phyloP scores from a whole-genome alignment of 2,797 vertebrate species.

The Gymnodraco acuticeps region DNA sequence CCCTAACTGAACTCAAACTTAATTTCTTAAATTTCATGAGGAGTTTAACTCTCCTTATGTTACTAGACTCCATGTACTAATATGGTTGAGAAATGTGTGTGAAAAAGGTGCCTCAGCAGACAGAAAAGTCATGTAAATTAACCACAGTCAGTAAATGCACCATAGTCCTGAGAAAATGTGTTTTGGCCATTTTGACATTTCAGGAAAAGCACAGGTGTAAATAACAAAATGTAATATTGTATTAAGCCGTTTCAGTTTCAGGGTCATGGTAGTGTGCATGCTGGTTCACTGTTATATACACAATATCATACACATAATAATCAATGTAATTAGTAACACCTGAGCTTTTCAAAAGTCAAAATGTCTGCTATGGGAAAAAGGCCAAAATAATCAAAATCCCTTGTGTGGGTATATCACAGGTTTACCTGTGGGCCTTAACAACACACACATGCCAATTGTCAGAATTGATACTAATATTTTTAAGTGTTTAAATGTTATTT shows the following conservation, averaged over 20 bases:
- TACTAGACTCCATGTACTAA: not conserved
- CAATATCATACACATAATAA: no score
- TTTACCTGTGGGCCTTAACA: no score
- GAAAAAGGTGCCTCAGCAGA: not conserved
- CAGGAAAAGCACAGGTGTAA: no score
- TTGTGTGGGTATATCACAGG: no score
- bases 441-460: no score
- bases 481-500: not conserved
- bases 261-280: not conserved
- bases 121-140: not conserved
- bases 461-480: not conserved
- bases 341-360: not conserved
- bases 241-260: not conserved
- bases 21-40: not conserved
- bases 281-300: no score
- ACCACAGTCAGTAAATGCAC: no score
- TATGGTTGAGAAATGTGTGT: not conserved
- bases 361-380: not conserved
- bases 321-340: not conserved
- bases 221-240: no score
- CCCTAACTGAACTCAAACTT: not conserved
- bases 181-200: no score
- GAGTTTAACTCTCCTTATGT: not conserved
- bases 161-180: not conserved
- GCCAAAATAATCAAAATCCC: not conserved